Conservation (phyloP, 2,113 vertebrate species). For the Xiphophorus maculatus region DNA sequence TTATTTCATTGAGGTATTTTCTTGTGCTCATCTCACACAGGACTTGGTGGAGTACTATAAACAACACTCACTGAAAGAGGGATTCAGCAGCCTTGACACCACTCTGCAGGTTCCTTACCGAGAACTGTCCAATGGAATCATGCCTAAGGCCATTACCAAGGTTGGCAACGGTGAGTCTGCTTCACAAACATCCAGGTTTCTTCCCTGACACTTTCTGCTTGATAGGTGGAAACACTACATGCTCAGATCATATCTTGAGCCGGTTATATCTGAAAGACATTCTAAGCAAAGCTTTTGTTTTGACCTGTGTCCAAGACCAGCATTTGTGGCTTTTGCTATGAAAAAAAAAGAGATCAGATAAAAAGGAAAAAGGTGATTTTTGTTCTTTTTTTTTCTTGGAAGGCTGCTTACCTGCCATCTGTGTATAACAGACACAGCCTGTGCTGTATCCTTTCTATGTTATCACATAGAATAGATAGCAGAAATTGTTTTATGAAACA, state of each 20-base stretch:
- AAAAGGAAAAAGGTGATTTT: background rate
- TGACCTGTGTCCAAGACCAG: constrained; percentile 15
- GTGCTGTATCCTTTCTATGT: background rate
- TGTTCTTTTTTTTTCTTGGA: background rate
- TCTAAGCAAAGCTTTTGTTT: constrained; percentile 20
- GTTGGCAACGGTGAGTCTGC: constrained; percentile 83
- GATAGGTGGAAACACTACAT: constrained; percentile 31
- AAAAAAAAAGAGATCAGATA: background rate
- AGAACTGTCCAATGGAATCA: constrained; percentile 79
- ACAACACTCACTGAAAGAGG: constrained; percentile 92
- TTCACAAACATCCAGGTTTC: constrained; percentile 40
- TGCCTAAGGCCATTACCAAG: constrained; percentile 77
- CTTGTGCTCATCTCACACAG: constrained; percentile 72
- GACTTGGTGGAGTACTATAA: constrained; percentile 93
- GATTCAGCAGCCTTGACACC: constrained; percentile 93
- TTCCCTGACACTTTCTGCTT: constrained; percentile 28
- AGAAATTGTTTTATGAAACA: background rate
- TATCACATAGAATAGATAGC: constrained; percentile 2
- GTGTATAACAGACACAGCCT: background rate
- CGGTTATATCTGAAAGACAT: constrained; percentile 23
- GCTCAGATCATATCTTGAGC: constrained; percentile 25
- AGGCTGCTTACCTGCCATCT: background rate
- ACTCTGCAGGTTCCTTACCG: constrained; percentile 90
- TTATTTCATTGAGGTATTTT: background rate
- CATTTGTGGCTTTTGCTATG: constrained; percentile 6